Evolutionary conservation across 2,888 invertebrate genomes (phyloP).

Genomic region (Auanema freiburgensis): DNA sequence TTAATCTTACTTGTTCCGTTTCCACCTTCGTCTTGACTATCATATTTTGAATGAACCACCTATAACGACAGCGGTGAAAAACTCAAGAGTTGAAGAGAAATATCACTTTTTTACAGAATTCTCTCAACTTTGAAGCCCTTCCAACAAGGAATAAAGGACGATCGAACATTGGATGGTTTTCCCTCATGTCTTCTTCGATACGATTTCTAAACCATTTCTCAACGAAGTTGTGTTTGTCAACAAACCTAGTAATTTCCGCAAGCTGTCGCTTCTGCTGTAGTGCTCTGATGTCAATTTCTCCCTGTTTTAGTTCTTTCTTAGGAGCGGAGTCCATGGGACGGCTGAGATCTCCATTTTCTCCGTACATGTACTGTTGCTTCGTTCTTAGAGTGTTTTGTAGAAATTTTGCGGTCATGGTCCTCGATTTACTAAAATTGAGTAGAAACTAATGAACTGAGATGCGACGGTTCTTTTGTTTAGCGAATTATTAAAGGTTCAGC

Average conservation of each 20-base stretch:
- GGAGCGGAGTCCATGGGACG: conserved; percentile 50
- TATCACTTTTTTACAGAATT: conserved; percentile 85
- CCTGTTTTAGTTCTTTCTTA: conserved; percentile 43
- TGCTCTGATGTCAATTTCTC: conserved; percentile 68
- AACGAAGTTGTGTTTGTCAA: background rate
- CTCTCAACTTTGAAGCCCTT: conserved; percentile 78
- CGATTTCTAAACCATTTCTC: conserved; percentile 69
- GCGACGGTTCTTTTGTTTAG: background rate
- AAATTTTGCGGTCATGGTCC: conserved; percentile 45
- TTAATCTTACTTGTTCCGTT: conserved; percentile 46
- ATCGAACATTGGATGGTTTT: conserved; percentile 98
- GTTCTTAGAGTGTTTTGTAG: conserved; percentile 34
- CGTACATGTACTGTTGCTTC: conserved; percentile 68
- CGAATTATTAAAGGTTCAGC: background rate
- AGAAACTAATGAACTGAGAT: background rate
- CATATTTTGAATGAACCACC: conserved; percentile 88
- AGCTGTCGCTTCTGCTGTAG: conserved; percentile 94
- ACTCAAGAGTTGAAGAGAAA: background rate
- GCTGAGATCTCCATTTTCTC: conserved; percentile 89
- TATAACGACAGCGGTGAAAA: conserved; percentile 3
- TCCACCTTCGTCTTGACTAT: conserved; percentile 73
- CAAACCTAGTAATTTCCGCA: conserved; percentile 78
- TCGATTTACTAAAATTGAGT: conserved; percentile 39
- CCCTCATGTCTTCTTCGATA: conserved; percentile 86
- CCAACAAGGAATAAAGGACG: conserved; percentile 95